Percentiles rank a stretch among this genome's conserved stretches.
phyloP scores from a whole-genome alignment of 2,888 invertebrate species.

The Conops quadrifasciatus region DNA sequence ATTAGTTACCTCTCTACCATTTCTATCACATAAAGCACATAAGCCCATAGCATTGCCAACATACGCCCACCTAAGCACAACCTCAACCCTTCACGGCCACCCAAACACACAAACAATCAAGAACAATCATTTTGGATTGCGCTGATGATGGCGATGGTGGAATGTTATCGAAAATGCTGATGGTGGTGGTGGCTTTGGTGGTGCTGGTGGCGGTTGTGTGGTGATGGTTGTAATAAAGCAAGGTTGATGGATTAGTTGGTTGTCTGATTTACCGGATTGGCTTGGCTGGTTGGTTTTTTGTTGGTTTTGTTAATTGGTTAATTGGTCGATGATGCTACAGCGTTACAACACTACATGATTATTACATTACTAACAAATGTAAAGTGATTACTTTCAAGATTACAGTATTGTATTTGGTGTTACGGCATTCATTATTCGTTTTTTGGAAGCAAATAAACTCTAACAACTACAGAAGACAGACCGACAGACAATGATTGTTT shows the following conservation, averaged over 20 bases:
- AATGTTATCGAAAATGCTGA: neutral
- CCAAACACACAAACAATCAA: neutral
- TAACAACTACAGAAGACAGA: too few relatives aligned
- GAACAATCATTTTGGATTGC: neutral
- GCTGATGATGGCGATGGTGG: neutral
- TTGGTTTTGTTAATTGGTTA: conserved; percentile 19
- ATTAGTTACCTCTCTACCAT: conserved; percentile 53
- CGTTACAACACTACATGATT: too few relatives aligned
- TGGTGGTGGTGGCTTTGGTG: conserved; percentile 15
- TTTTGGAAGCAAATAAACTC: too few relatives aligned
- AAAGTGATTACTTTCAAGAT: conserved; percentile 23
- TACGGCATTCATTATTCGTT: too few relatives aligned
- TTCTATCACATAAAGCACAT: too few relatives aligned
- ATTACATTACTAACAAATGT: conserved; percentile 10
- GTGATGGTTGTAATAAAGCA: neutral
- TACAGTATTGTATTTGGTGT: too few relatives aligned
- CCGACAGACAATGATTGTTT: too few relatives aligned
- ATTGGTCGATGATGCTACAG: neutral
- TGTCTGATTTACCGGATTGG: neutral
- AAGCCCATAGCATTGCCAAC: too few relatives aligned
- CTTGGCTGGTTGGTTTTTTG: conserved; percentile 21
- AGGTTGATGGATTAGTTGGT: conserved; percentile 14
- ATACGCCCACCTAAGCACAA: too few relatives aligned
- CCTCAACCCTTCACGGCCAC: too few relatives aligned
- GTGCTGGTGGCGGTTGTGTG: neutral